Evolutionary conservation across 2,113 vertebrate genomes (phyloP), one percentile per base, ranked within the genome.

Genomic region (Pedionomus torquatus): DNA sequence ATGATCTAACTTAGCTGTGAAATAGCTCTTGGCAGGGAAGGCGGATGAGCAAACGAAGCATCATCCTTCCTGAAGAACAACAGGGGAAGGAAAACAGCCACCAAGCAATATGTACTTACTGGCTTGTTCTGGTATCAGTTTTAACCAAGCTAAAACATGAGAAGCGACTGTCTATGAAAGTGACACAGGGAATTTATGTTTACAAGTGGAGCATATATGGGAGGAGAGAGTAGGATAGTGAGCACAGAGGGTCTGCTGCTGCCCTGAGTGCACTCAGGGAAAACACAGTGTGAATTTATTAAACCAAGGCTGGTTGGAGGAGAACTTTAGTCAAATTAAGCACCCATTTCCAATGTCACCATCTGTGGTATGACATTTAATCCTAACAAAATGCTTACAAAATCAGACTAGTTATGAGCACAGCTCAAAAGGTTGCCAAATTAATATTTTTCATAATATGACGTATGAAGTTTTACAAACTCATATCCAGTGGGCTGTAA

Each of bases 11-110:
- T 57, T 88, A 39, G 65, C 76, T 80, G 49, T 55, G 78, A 93
- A 74, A 44, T 7, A 93, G 96, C 72, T 93, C 55, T n/a, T 96
- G 93, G 95, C 92, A 95, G 75, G 72, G 87, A 81, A 78, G 51
- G 85, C 2, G 6, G 80, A 76, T 96, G 95, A 97, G 91, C 93
- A 81, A 93, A 85, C 1, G 26, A 39, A 92, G 86, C 72, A 46
- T 92, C 94, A 94, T 94, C 51, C 78, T 95, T 93, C 90, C 90
- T 86, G 87, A 58, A 93, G 90, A 94, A 77, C 90, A 83, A 70
- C 78, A 89, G 71, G 51, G 79, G 69, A 92, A 78, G 26, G 75
- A 91, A 81, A 92, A 87, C 18, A 90, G 61, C 23, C 89, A 74
- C 61, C 35, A 2, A 86, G 78, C 77, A 87, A n/a, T 48, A 17